phyloP scores from a whole-genome alignment of 2,113 vertebrate species.

The Calidris pygmaea region DNA sequence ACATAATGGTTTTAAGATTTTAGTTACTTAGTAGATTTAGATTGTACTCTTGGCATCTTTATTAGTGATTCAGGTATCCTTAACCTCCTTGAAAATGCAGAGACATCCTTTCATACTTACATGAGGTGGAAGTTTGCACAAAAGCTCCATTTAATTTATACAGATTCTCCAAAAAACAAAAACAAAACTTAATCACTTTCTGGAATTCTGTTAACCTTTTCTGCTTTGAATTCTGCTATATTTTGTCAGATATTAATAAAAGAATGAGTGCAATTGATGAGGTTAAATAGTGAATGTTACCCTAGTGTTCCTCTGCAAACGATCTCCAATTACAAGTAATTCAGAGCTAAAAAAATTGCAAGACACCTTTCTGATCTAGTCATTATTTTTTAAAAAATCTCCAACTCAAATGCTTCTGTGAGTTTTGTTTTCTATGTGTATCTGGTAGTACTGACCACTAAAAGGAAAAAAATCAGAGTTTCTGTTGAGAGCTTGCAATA shows the following conservation, averaged over 20 bases:
- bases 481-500: not conserved
- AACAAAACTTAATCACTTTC: not conserved
- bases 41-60: constrained; percentile 7
- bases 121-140: not conserved
- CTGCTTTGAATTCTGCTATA: not conserved
- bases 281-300: not conserved
- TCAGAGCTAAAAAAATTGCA: not conserved
- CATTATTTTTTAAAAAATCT: not conserved
- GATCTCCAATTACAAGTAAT: not conserved
- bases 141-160: not conserved
- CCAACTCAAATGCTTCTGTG: not conserved
- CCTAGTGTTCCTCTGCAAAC: not conserved
- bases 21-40: constrained; percentile 56
- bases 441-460: not conserved
- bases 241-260: not conserved
- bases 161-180: not conserved
- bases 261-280: not conserved
- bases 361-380: not conserved
- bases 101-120: not conserved
- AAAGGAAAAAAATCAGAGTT: not conserved
- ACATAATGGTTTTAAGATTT: constrained; percentile 36
- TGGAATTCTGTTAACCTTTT: not conserved
- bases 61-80: constrained; percentile 18
- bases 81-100: not conserved
- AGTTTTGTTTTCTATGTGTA: not conserved